Evolutionary conservation across 2,888 invertebrate genomes (phyloP).

Genomic region (Schizaphis graminum): DNA sequence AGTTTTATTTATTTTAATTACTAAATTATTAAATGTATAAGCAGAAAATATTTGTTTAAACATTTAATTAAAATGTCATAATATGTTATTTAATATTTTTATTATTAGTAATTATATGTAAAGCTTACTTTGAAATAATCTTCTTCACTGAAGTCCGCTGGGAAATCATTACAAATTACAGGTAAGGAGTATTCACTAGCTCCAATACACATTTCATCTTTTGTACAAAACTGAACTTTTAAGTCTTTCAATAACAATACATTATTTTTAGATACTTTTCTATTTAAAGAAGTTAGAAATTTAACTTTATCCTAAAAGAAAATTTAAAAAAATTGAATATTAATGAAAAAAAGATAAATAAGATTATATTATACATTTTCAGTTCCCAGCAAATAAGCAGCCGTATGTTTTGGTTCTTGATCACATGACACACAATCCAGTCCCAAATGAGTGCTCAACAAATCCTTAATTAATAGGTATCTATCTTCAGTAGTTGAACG

Average conservation of each 20-base stretch:
- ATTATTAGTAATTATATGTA: not conserved
- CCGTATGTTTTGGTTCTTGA: slow-evolving; percentile 73
- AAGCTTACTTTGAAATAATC: slow-evolving; percentile 82
- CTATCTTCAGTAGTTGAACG: slow-evolving; percentile 79
- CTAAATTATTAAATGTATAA: not conserved
- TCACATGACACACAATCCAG: slow-evolving; percentile 74
- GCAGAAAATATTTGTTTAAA: not conserved
- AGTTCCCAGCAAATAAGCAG: slow-evolving; percentile 84
- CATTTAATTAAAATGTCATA: not conserved
- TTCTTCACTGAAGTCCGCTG: slow-evolving; percentile 87
- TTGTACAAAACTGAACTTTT: slow-evolving; percentile 81
- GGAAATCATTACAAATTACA: slow-evolving; percentile 83
- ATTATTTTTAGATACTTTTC: slow-evolving; percentile 72
- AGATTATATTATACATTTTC: slow-evolving; percentile 77
- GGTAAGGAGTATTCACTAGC: slow-evolving; percentile 78
- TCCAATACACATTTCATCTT: slow-evolving; percentile 74
- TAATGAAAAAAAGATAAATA: not conserved
- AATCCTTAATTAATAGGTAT: slow-evolving; percentile 83
- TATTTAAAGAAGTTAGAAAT: slow-evolving; percentile 77
- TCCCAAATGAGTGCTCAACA: slow-evolving; percentile 80
- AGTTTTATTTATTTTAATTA: not conserved
- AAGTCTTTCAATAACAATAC: slow-evolving; percentile 75
- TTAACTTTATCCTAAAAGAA: slow-evolving; percentile 78
- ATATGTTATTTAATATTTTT: not conserved
- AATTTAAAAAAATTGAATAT: slow-evolving; percentile 66